Percentiles rank a stretch among this genome's conserved stretches.
Evolutionary conservation across 64 coral and sea anemone species (phyloP).

Genomic region (Hydrozoanthus tunicans): DNA sequence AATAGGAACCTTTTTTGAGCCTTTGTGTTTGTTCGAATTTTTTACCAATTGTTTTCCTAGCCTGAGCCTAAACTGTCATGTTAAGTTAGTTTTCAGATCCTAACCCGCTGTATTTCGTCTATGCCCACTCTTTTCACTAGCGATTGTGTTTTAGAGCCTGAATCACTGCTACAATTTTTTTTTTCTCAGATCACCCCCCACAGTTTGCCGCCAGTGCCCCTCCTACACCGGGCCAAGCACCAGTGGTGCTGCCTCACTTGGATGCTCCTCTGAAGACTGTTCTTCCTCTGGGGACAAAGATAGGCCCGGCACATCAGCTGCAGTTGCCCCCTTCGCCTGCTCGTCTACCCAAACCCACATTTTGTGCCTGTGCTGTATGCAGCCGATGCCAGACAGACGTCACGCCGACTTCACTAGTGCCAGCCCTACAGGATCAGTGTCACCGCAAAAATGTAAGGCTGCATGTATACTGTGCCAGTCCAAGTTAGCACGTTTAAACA

Average conservation of each 20-base stretch:
- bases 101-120: too few species aligned
- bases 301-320: background rate
- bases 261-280: background rate
- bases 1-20: too few species aligned
- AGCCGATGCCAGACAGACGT: slow-evolving; percentile 40
- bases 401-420: background rate
- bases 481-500: too few species aligned
- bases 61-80: too few species aligned
- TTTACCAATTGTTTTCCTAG: too few species aligned
- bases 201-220: slow-evolving; percentile 37
- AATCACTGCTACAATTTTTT: background rate
- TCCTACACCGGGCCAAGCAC: slow-evolving; percentile 33
- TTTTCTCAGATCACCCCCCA: slow-evolving; percentile 17
- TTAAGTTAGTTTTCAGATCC: too few species aligned
- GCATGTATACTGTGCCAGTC: background rate
- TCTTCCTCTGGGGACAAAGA: slow-evolving; percentile 7
- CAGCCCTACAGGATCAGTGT: background rate
- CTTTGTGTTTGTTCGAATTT: too few species aligned
- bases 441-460: slow-evolving; percentile 50
- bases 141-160: background rate
- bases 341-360: slow-evolving; percentile 21
- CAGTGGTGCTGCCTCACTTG: background rate
- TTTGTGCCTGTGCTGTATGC: slow-evolving; percentile 39
- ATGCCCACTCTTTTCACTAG: too few species aligned
- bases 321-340: background rate